A percentile compares a stretch with the other conserved stretches of the same genome.
phyloP scores from a whole-genome alignment of 2,113 vertebrate species.

The Platysteira castanea region DNA sequence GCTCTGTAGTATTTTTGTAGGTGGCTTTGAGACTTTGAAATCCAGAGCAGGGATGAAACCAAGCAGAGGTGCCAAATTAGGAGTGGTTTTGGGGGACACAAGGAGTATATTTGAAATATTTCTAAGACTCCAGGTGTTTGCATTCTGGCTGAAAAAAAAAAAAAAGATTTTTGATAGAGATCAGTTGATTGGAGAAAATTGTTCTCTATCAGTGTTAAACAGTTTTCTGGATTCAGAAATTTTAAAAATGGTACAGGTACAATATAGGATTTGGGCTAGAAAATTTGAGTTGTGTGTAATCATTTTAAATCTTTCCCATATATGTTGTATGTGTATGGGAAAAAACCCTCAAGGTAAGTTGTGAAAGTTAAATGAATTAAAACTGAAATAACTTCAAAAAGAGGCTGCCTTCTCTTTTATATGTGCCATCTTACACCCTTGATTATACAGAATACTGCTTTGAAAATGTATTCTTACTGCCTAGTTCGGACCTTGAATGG shows the following conservation, averaged over 20 bases:
- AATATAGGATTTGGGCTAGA: neutral
- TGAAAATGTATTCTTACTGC: neutral
- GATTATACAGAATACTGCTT: neutral
- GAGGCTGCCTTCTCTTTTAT: neutral
- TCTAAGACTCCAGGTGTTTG: neutral
- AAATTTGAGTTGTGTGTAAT: neutral
- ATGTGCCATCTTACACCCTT: neutral
- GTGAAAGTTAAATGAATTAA: neutral
- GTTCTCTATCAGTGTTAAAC: neutral
- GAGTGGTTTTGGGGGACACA: neutral
- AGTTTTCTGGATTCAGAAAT: neutral
- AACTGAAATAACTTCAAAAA: neutral
- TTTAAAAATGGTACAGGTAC: neutral
- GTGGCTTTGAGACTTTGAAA: neutral
- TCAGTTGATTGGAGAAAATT: neutral
- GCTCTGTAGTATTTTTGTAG: conserved; percentile 18
- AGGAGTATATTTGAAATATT: neutral
- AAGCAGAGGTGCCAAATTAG: neutral
- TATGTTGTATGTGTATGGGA: neutral
- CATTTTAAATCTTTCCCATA: neutral
- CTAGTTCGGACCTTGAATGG: neutral
- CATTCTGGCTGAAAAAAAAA: neutral
- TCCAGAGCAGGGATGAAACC: neutral
- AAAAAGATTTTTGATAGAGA: neutral
- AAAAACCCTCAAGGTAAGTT: neutral